Conservation (phyloP, 2,797 vertebrate species). For the Numenius phaeopus region DNA sequence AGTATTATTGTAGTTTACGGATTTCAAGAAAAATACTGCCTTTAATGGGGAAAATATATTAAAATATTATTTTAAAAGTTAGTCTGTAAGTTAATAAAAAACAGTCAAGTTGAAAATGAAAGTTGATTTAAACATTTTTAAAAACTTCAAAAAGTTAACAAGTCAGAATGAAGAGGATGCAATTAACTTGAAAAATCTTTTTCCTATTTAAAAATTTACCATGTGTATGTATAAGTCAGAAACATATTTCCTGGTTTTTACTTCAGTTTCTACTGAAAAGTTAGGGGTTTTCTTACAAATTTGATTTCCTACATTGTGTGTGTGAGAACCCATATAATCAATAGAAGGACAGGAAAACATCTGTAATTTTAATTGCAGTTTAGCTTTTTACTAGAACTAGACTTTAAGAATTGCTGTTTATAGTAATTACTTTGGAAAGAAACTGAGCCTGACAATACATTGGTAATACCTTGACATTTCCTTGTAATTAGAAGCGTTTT, state of each 20-base stretch:
- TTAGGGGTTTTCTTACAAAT: background rate
- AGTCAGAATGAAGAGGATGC: background rate
- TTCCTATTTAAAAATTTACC: background rate
- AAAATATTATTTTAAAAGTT: background rate
- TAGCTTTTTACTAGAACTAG: background rate
- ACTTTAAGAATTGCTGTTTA: background rate
- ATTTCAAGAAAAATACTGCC: background rate
- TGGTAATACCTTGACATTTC: background rate
- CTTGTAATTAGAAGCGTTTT: background rate
- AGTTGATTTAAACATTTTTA: background rate
- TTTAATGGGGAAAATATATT: background rate
- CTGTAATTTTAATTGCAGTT: background rate
- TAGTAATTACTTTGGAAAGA: background rate
- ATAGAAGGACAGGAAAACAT: background rate
- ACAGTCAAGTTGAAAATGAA: background rate
- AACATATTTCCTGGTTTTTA: background rate
- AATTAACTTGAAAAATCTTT: background rate
- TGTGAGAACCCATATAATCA: background rate
- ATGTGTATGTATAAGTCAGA: background rate
- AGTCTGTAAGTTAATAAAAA: background rate
- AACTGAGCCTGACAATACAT: background rate
- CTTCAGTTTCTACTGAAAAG: background rate
- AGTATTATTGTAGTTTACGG: background rate
- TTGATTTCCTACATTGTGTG: background rate
- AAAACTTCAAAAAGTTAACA: background rate